Conservation (phyloP, 2,888 invertebrate genomes). For the Himalopsyche japonica region DNA sequence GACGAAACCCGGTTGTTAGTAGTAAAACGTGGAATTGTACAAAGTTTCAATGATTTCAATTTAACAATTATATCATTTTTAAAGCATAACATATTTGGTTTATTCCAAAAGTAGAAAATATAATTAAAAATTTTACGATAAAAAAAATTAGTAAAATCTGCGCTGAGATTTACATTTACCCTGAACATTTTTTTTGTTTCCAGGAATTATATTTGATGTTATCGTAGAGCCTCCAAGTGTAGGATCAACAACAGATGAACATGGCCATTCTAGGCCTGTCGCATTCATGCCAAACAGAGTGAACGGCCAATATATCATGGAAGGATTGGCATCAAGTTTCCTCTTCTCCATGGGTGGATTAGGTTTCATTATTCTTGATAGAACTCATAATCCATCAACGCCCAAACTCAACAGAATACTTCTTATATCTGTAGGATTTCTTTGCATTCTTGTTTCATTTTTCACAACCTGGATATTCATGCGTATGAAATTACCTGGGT, state of each 20-base stretch:
- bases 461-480: slow-evolving; percentile 97
- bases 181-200: slow-evolving; percentile 43
- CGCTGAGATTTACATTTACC: no score
- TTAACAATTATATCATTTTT: no score
- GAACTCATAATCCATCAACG: slow-evolving; percentile 86
- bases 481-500: slow-evolving; percentile 95
- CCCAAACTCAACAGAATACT: slow-evolving; percentile 90
- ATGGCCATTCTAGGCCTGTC: slow-evolving; percentile 94
- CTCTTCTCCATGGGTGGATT: slow-evolving; percentile 94
- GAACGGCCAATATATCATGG: slow-evolving; percentile 99
- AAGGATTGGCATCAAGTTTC: slow-evolving; percentile 96
- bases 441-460: slow-evolving; percentile 91
- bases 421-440: slow-evolving; percentile 86
- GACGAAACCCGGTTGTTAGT: no score
- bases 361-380: slow-evolving; percentile 95
- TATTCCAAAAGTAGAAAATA: no score
- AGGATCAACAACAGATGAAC: slow-evolving; percentile 96
- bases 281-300: slow-evolving; percentile 98
- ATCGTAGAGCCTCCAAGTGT: slow-evolving; percentile 98
- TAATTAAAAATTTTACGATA: no score
- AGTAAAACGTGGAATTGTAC: no score
- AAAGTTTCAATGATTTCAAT: no score
- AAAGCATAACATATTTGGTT: no score
- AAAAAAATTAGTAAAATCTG: no score
- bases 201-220: slow-evolving; percentile 98